Evolutionary conservation across 2,888 invertebrate genomes (phyloP), one percentile per base, ranked within the genome.

Genomic region (Eupithecia tripunctaria): DNA sequence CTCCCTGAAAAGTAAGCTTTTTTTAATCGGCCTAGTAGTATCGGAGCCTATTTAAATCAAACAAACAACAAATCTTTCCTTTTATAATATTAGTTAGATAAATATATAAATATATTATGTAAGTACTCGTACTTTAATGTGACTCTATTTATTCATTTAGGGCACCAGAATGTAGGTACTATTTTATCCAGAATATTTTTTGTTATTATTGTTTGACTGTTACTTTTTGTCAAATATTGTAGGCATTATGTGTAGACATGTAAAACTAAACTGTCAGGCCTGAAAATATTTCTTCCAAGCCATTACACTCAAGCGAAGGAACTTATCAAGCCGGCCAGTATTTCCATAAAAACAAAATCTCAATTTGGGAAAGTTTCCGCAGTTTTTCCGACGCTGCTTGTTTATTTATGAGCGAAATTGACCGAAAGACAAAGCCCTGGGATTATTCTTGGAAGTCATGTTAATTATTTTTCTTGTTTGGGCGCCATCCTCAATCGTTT

Each of bases 401-500:
- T 73, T 65, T 71, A 74, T 74, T 74, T 74, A 74, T 70, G 64
- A 65, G 47, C 32, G 68, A 70, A 74, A 71, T 70, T 70, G 43
- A 68, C 60, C 65, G 64, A 68, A 65, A 73, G 18, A 38, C 67
- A 27, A 43, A 38, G 15, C n/a, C 43, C 64, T 67, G 73, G 68
- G 14, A 27, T 70, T 70, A 62, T 70, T 73, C 67, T 59, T 59
- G 27, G 47, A 74, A 71, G 65, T 68, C 70, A 68, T 71, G 60
- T 47, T 70, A 74, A 74, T 70, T 71, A 74, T 71, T 74, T 73
- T 21, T 51, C 18, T 69, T 27, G 59, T 27, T 27, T 5, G 5
- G 27, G 25, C 2, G 1, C 15, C 59, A 27, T 6, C 59, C 1
- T 1, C 51, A 4, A 1, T 1, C 21, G 51, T 21, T 21, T 3